Base-by-base conservation (phyloP, 2,797 vertebrate genomes). In the Lagodon rhomboides region DNA sequence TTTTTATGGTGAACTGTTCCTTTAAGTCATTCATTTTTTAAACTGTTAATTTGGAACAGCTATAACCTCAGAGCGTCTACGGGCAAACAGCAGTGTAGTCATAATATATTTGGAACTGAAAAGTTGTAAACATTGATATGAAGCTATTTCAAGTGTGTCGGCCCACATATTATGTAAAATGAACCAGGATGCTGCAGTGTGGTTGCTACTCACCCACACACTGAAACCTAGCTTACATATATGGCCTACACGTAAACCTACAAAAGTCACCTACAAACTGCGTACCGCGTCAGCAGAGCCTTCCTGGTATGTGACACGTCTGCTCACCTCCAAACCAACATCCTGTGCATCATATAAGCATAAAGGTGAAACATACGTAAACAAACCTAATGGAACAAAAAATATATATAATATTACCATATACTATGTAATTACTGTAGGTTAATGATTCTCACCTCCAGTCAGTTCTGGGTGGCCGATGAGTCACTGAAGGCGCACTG, bases 241-340 rank as follows among this genome's bases (percentile, higher is more conserved):
- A 23, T 23, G 3, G 4, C 20, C 13, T 11, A 44, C 8, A 60
- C 59, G 27, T 34, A 72, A 58, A 56, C 30, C 8, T 4, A 13
- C 4, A 18, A 30, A 49, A 30, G 1, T 56, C 13, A 25, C 9
- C 34, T n/a, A 55, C 13, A 51, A 50, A 68, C 34, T 34, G 30
- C 5, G 16, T 4, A 18, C 13, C 38, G 15, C 7, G 12, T 23
- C 0, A 2, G 8, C 38, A 0, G 0, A 17, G 23, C 18, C 47
- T 49, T 16, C 3, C 6, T 3, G 2, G 0, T 12, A 17, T 22
- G 23, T 41, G 69, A 49, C 4, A 66, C 1, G 0, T 47, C 54
- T 11, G 12, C 22, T 49, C 25, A 46, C n/a, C 2, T 1, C 8
- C 38, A 66, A 60, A 46, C 34, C 30, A 51, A 10, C 53, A 68